These are phyloP conservation scores for Agriotes lineatus DNA, from an alignment of 2,888 invertebrate species.

Conservation along the genomic window DNA sequence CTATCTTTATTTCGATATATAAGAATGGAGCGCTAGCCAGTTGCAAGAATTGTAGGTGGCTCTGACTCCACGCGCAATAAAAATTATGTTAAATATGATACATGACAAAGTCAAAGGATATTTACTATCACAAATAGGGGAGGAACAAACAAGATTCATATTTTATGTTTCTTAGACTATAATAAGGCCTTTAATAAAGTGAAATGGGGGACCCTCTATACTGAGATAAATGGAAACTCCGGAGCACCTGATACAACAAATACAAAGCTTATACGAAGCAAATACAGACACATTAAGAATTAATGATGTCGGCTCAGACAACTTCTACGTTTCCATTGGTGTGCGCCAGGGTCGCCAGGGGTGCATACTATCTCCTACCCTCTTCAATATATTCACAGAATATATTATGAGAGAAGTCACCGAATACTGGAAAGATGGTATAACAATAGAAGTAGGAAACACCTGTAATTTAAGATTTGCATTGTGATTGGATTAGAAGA, in stretches of 20 bases:
- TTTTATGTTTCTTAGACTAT: background rate
- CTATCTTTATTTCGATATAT: background rate
- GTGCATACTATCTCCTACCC: background rate
- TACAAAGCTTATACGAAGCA: background rate
- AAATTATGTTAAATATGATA: background rate
- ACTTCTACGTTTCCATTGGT: background rate
- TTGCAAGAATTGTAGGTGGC: too few species aligned
- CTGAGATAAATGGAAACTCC: background rate
- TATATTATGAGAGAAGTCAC: background rate
- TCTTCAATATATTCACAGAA: background rate
- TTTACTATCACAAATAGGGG: background rate
- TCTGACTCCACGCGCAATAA: too few species aligned
- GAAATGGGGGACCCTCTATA: background rate
- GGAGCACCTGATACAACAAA: background rate
- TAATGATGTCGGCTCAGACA: background rate
- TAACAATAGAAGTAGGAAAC: background rate
- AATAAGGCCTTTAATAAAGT: background rate
- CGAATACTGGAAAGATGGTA: background rate
- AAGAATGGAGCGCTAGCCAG: too few species aligned
- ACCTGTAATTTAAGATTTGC: background rate
- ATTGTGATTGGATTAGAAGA: too few species aligned
- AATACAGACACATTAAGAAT: background rate
- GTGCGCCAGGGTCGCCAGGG: too few species aligned
- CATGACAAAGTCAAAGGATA: background rate
- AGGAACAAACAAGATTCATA: background rate